Percentiles rank a stretch among this genome's conserved stretches.
Conservation (phyloP, 2,888 invertebrate genomes). For the Boloria euphrosyne region DNA sequence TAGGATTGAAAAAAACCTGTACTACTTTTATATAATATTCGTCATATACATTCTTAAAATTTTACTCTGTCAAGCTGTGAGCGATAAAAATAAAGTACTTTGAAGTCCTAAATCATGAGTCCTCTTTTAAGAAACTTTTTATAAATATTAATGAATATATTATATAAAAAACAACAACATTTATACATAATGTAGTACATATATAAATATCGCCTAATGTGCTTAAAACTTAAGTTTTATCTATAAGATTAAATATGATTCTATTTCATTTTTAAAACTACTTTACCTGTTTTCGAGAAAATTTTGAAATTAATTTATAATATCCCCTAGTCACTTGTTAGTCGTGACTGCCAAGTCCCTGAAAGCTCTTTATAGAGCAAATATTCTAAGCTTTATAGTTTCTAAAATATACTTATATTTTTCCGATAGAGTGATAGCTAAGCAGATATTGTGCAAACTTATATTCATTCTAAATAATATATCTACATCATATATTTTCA, state of each 20-base stretch:
- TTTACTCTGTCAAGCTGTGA: neutral
- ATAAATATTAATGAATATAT: slow-evolving; percentile 56
- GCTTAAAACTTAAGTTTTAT: slow-evolving; percentile 53
- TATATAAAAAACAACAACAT: slow-evolving; percentile 69
- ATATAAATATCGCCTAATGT: slow-evolving; percentile 51
- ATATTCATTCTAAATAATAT: slow-evolving; percentile 29
- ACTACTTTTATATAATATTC: neutral
- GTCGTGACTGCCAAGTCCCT: slow-evolving; percentile 24
- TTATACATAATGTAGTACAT: slow-evolving; percentile 60
- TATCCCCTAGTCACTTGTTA: slow-evolving; percentile 2
- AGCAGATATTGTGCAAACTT: slow-evolving; percentile 39
- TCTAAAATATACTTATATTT: slow-evolving; percentile 30
- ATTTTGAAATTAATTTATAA: slow-evolving; percentile 27
- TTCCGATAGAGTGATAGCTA: slow-evolving; percentile 34
- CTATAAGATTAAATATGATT: slow-evolving; percentile 39
- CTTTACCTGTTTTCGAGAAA: slow-evolving; percentile 39
- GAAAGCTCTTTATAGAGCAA: slow-evolving; percentile 35
- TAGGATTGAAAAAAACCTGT: neutral
- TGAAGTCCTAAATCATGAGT: slow-evolving; percentile 55
- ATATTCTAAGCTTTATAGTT: slow-evolving; percentile 31
- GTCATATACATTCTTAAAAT: neutral
- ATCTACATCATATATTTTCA: slow-evolving; percentile 26
- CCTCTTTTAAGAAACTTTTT: slow-evolving; percentile 64
- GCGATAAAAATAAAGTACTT: neutral
- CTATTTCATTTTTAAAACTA: slow-evolving; percentile 49